Conservation (phyloP, 2,888 invertebrate genomes). For the Euzophera pinguis region DNA sequence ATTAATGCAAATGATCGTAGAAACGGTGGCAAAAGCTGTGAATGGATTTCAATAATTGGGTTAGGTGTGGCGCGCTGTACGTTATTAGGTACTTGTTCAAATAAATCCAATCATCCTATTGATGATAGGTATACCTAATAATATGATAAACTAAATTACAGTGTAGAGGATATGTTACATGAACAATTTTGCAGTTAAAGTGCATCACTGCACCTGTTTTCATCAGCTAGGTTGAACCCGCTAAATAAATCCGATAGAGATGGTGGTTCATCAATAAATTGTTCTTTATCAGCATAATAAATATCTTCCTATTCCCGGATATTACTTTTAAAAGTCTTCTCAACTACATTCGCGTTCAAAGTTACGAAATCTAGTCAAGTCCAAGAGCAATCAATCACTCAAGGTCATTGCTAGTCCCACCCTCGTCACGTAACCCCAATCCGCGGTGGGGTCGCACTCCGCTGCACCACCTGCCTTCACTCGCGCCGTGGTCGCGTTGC, state of each 20-base stretch:
- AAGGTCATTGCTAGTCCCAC: slow-evolving; percentile 61
- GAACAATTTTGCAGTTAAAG: neutral
- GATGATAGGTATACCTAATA: too few relatives aligned
- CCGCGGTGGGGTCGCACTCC: slow-evolving; percentile 32
- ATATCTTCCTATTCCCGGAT: too few relatives aligned
- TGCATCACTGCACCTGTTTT: neutral
- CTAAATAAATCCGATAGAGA: too few relatives aligned
- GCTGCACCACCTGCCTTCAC: slow-evolving; percentile 33
- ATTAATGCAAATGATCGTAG: slow-evolving; percentile 3
- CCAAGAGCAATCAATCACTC: slow-evolving; percentile 20
- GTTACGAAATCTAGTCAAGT: slow-evolving; percentile 8
- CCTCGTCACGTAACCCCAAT: slow-evolving; percentile 22
- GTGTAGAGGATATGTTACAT: neutral
- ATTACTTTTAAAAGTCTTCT: too few relatives aligned
- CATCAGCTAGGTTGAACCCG: too few relatives aligned
- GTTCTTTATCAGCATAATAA: too few relatives aligned
- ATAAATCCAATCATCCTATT: too few relatives aligned
- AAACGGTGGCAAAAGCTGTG: neutral
- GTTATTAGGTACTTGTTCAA: too few relatives aligned
- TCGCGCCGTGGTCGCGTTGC: slow-evolving; percentile 66
- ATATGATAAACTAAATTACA: too few relatives aligned
- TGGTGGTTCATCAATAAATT: too few relatives aligned
- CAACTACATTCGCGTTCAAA: neutral
- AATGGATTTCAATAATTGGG: slow-evolving; percentile 9
- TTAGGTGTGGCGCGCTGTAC: too few relatives aligned